Conservation (phyloP, 1,140 invertebrate species). For the Papilio machaon region DNA sequence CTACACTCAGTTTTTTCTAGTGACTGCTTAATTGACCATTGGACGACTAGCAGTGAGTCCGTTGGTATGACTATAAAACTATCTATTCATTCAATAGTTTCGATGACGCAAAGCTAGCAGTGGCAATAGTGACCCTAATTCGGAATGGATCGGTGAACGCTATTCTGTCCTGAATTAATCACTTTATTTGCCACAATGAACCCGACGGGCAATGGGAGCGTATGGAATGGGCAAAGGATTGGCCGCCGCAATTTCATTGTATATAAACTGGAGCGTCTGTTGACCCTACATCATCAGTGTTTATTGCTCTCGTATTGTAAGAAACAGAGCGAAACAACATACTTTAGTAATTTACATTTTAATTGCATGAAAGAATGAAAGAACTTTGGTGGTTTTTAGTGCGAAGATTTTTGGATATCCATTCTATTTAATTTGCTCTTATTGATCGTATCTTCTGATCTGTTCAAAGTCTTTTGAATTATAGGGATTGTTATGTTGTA, state of each 20-base stretch:
- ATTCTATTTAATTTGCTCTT: not conserved
- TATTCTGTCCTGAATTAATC: conserved; percentile 29
- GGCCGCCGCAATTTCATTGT: conserved; percentile 32
- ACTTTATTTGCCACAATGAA: conserved; percentile 38
- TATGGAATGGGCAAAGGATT: conserved; percentile 32
- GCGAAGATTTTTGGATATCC: not conserved
- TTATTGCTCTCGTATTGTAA: conserved; percentile 9
- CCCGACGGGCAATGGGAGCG: conserved; percentile 26
- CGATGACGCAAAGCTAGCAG: conserved; percentile 18
- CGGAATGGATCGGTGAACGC: conserved; percentile 29
- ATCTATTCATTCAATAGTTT: not conserved
- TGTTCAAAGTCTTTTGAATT: no score
- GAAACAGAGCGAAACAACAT: conserved; percentile 20
- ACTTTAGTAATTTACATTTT: conserved; percentile 11
- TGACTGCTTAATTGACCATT: not conserved
- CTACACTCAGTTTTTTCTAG: no score
- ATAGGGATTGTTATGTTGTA: no score
- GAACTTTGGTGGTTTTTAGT: no score
- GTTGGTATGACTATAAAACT: not conserved
- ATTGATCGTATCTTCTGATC: not conserved
- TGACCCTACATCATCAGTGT: conserved; percentile 25
- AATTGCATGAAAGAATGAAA: not conserved
- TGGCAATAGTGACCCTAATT: conserved; percentile 34
- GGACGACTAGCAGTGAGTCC: not conserved
- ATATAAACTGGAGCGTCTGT: conserved; percentile 28